Base-by-base conservation (phyloP, 2,797 vertebrate species). In the Sparus aurata region DNA sequence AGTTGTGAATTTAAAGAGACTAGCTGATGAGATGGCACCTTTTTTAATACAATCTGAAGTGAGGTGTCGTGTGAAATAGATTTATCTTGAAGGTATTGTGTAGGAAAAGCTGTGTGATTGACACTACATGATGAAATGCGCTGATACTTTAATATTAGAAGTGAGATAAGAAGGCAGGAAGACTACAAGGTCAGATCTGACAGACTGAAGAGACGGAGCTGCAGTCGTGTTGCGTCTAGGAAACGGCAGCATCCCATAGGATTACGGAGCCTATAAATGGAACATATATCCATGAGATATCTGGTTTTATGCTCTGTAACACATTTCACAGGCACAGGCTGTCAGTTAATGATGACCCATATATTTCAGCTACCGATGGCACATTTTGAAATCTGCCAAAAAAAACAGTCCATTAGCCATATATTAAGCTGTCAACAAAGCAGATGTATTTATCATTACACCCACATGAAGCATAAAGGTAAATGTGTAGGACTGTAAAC, bases 161-260 rank as follows among this genome's bases (percentile, higher is more conserved):
- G 45, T 72, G 54, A 64, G 52, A 72, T 69, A 54, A 45, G 22
- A 71, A 13, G 4, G 23, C 47, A 15, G 11, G 13, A 38, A 49
- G 75, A 53, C 22, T 27, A 17, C 61, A 61, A 55, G 73, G 76
- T 85, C 54, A 65, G 20, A 75, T 75, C 52, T 60, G 73, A 57
- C 22, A 18, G 38, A 79, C 30, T 25, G 54, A 41, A 74, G 60
- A 23, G 18, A 46, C 34, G 34, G 38, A 1, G n/a, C 49, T 30
- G 45, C 22, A 54, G 27, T 3, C n/a, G n/a, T 18, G 58, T 68
- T 68, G 20, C 50, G 69, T 68, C 41, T 75, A 53, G 43, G 54
- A 60, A 59, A 34, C 30, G 2, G 64, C 22, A 3, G 64, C 12
- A 62, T 68, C 72, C 57, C 50, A 55, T 54, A 38, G 75, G 75